Conservation (phyloP, 2,113 vertebrate genomes). For the Hylia prasina region DNA sequence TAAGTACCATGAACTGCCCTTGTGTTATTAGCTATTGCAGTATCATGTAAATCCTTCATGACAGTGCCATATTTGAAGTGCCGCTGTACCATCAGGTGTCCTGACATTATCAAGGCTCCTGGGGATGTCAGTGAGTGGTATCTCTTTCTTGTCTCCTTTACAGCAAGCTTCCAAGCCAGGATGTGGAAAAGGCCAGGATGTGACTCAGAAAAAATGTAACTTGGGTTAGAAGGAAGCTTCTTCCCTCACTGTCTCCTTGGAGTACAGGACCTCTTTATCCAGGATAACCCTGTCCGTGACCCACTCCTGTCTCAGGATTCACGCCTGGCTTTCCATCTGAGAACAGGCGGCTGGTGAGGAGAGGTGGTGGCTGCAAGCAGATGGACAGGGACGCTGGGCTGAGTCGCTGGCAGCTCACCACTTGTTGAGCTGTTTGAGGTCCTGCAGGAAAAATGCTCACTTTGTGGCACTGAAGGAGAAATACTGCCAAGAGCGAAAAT, state of each 20-base stretch:
- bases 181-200: not conserved
- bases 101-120: not conserved
- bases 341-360: not conserved
- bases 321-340: not conserved
- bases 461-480: not conserved
- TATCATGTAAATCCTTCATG: not conserved
- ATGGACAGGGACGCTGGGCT: not conserved
- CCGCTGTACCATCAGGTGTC: not conserved
- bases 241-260: not conserved
- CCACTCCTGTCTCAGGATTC: not conserved
- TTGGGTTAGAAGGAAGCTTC: not conserved
- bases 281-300: not conserved
- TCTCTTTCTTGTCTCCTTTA: not conserved
- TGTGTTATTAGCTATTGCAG: not conserved
- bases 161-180: not conserved
- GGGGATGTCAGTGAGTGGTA: not conserved
- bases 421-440: slow-evolving; percentile 32
- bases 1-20: not conserved
- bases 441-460: slow-evolving; percentile 41
- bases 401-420: not conserved
- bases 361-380: not conserved
- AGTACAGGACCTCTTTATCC: not conserved
- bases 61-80: not conserved
- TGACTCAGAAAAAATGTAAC: not conserved
- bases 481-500: not conserved